Evolutionary conservation across 2,888 invertebrate species (phyloP).

Genomic region (Ophion ventricosus): DNA sequence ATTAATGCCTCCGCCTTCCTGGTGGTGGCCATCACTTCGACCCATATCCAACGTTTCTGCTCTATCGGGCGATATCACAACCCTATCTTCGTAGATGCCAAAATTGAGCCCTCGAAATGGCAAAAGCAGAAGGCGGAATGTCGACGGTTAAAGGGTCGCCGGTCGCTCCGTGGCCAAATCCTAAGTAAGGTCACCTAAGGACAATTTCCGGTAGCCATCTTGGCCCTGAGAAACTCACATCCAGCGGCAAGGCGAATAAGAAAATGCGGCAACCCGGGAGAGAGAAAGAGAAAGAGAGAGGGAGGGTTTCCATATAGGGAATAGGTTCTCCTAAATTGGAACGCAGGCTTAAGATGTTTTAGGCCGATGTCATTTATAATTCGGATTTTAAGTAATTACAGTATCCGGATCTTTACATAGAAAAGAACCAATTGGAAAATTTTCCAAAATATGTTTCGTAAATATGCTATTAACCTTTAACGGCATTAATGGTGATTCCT

Average conservation of each 20-base stretch:
- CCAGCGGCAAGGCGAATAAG: slow-evolving; percentile 22
- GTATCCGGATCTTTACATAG: too few relatives aligned
- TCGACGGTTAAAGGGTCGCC: slow-evolving; percentile 46
- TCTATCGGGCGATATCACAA: slow-evolving; percentile 56
- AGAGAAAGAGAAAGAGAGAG: background rate
- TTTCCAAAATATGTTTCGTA: too few relatives aligned
- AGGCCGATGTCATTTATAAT: background rate
- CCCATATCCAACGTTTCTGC: slow-evolving; percentile 42
- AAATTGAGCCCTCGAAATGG: slow-evolving; percentile 47
- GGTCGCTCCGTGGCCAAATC: slow-evolving; percentile 68
- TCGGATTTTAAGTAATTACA: too few relatives aligned
- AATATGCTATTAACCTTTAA: too few relatives aligned
- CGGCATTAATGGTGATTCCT: too few relatives aligned
- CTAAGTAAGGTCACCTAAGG: slow-evolving; percentile 81
- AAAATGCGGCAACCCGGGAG: slow-evolving; percentile 2
- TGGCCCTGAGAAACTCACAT: slow-evolving; percentile 66
- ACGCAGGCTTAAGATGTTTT: slow-evolving; percentile 1
- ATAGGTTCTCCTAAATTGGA: slow-evolving; percentile 44
- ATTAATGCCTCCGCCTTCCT: slow-evolving; percentile 76
- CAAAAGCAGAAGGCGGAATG: slow-evolving; percentile 27
- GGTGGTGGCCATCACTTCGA: slow-evolving; percentile 45
- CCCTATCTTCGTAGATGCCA: slow-evolving; percentile 51
- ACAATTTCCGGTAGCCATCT: slow-evolving; percentile 83
- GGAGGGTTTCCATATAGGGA: background rate
- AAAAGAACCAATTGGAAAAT: too few relatives aligned